These are phyloP conservation scores for Craseonycteris thonglongyai DNA, from an alignment of 2,113 vertebrate genomes.

Conservation along the genomic window DNA sequence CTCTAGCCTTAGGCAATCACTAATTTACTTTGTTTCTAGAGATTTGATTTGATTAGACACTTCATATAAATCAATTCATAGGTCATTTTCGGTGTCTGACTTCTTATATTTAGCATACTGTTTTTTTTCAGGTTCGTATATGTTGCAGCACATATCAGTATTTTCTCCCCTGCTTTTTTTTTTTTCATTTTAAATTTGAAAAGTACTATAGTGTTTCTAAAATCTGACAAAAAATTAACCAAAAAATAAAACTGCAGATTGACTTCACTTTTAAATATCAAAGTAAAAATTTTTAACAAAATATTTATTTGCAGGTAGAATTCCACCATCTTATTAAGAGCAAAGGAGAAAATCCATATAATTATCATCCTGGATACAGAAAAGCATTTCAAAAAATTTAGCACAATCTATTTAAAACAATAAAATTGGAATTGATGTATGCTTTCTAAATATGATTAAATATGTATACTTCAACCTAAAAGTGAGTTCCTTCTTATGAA, in stretches of 20 bases:
- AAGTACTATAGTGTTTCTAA: not conserved
- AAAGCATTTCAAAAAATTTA: not conserved
- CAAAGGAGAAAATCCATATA: not conserved
- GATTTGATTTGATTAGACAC: not conserved
- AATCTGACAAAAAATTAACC: not conserved
- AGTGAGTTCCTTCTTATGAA: not conserved
- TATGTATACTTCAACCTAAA: not conserved
- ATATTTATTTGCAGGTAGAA: not conserved
- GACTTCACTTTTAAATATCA: not conserved
- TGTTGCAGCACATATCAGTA: not conserved
- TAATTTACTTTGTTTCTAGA: slow-evolving; percentile 1
- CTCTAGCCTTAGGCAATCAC: not conserved
- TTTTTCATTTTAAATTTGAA: not conserved
- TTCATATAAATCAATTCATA: slow-evolving; percentile 26
- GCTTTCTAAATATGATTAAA: not conserved
- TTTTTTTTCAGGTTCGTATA: slow-evolving; percentile 1
- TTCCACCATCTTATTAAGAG: not conserved
- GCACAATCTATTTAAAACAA: not conserved
- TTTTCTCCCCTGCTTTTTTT: not conserved
- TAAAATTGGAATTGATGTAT: not conserved
- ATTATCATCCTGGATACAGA: not conserved
- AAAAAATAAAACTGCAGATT: not conserved
- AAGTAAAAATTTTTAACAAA: not conserved
- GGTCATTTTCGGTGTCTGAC: not conserved
- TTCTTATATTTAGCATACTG: not conserved